Evolutionary conservation across 2,888 invertebrate genomes (phyloP), one percentile per base, ranked within the genome.

Genomic region (Oasisia sp.): DNA sequence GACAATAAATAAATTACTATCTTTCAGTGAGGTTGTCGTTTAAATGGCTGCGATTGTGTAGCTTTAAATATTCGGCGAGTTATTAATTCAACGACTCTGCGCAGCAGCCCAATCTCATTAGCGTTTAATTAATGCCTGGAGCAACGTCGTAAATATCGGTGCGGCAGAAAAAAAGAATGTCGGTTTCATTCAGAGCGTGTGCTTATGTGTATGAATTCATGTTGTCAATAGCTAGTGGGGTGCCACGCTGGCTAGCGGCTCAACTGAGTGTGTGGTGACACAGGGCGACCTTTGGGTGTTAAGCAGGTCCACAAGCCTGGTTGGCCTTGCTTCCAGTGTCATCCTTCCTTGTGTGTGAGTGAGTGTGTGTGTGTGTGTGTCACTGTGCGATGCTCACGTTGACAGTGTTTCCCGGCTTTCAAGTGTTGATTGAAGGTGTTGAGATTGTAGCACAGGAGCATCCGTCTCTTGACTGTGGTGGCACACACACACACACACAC

Each of bases 401-500:
- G 74, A 74, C 74, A 74, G 74, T 74, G 74, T 74, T 74, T 74
- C n/a, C 27, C 27, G 74, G 74, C 74, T 74, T 74, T 74, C 74
- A 74, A 19, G 74, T 74, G 74, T 74, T 74, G 74, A 74, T 74
- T 74, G 74, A 74, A 74, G 27, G 27, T 4, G 27, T 27, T 74
- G 74, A 74, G 74, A 27, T 27, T 2, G 19, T 74, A 27, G 74
- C 5, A 74, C 14, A 7, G 27, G n/a, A 27, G 74, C 74, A 74
- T 74, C 74, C 14, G 74, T 74, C 74, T 74, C 74, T 27, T 19
- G 19, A 74, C 2, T 27, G 19, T 38, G 38, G 38, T 38, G 38
- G 38, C 91, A 91, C 38, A 32, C 91, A 91, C 5, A 32, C 91
- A 91, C 44, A 11, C 91, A 91, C 91, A 91, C 5, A n/a, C 91